Base-by-base conservation (phyloP, 2,888 invertebrate genomes). In the Lithophane socia region DNA sequence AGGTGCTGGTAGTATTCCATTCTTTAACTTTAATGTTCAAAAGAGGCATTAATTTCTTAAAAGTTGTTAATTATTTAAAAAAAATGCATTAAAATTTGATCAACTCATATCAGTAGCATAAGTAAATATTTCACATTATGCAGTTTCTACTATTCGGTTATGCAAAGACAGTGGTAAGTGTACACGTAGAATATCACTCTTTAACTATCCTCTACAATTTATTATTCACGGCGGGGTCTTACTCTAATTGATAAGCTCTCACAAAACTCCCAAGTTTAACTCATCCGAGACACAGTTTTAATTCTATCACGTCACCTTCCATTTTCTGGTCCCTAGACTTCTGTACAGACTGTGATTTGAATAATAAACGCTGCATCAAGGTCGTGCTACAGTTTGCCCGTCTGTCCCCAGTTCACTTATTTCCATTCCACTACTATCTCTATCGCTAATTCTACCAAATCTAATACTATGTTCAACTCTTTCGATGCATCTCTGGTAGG, bases 331-430 rank as follows among this genome's bases (percentile, higher is more conserved):
- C 80, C 75, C 82, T 49, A 65, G 66, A 67, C 76, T 77, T 80
- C 60, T 80, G 72, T 77, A 66, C 69, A 80, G 85, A 77, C 82
- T 88, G 86, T 84, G 85, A 84, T 86, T 83, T 87, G 86, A 90
- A 91, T 91, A 87, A 85, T 87, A 88, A 88, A 86, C 77, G 78
- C 56, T 52, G 61, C 64, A 69, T 79, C 69, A 88, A 78, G 80
- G 77, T 82, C 76, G 78, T 80, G 72, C 68, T 72, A 65, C 79
- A 75, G 80, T 80, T 81, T 71, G 54, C 72, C 47, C 76, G 77
- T 80, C 69, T 63, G 70, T 72, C 77, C 75, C 60, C 21, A 82
- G 69, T 80, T 82, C 70, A 83, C 76, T 78, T 73, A 79, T 82
- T 83, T 84, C 70, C 77, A 85, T 86, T 84, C 79, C 77, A 66